phyloP scores from a whole-genome alignment of 2,113 vertebrate species.

The Cynoglossus semilaevis region DNA sequence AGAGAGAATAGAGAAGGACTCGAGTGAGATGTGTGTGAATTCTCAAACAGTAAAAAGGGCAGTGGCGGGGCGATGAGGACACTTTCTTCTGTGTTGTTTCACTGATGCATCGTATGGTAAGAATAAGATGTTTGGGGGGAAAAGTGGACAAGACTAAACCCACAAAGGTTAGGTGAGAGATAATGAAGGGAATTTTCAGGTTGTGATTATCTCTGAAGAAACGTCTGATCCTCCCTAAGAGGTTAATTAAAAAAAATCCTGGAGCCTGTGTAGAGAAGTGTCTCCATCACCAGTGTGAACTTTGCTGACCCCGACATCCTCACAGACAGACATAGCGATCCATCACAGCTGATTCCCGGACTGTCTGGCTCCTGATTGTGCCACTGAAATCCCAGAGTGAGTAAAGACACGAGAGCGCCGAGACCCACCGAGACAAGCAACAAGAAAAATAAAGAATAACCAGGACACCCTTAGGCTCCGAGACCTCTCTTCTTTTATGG shows the following conservation, averaged over 20 bases:
- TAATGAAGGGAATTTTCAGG: slow-evolving; percentile 46
- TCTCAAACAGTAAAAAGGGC: not conserved
- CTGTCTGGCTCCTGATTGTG: slow-evolving; percentile 19
- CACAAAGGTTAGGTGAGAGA: slow-evolving; percentile 52
- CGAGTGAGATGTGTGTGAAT: slow-evolving; percentile 21
- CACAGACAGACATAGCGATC: slow-evolving; percentile 45
- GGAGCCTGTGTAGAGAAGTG: slow-evolving; percentile 45
- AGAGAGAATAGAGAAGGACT: slow-evolving; percentile 7
- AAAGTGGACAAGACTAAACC: slow-evolving; percentile 14
- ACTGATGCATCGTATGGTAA: slow-evolving; percentile 24
- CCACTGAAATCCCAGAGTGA: slow-evolving; percentile 50
- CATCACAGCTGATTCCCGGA: slow-evolving; percentile 50
- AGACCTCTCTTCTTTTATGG: slow-evolving; percentile 49
- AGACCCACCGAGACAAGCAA: slow-evolving; percentile 49
- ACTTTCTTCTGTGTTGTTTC: not conserved
- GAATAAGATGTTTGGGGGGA: slow-evolving; percentile 4
- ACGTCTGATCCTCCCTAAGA: slow-evolving; percentile 52
- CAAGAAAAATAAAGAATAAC: slow-evolving; percentile 8
- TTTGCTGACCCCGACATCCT: slow-evolving; percentile 50
- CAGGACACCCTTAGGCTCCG: slow-evolving; percentile 52
- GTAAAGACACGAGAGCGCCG: slow-evolving; percentile 40
- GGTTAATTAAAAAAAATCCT: slow-evolving; percentile 66
- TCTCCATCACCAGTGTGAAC: slow-evolving; percentile 53
- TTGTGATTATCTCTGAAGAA: slow-evolving; percentile 52
- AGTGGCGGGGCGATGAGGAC: too few species aligned